Percentiles rank a stretch among this genome's conserved stretches.
Evolutionary conservation across 2,888 invertebrate genomes (phyloP).

Genomic region (Exephanes ischioxanthus): DNA sequence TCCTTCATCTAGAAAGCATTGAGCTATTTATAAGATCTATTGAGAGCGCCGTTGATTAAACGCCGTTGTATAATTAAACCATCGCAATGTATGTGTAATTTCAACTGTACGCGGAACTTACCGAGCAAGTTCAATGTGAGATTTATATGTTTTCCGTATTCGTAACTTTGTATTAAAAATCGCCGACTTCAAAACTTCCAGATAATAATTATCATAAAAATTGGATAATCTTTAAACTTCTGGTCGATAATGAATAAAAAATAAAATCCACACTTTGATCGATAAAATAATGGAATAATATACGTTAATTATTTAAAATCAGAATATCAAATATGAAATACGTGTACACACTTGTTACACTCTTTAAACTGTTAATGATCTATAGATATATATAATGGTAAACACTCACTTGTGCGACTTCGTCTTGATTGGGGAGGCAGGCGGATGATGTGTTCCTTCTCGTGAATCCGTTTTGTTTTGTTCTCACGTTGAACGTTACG

Average conservation of each 20-base stretch:
- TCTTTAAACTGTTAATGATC: background rate
- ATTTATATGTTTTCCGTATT: too few relatives aligned
- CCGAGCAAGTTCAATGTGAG: too few relatives aligned
- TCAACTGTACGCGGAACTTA: too few relatives aligned
- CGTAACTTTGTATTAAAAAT: too few relatives aligned
- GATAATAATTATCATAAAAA: too few relatives aligned
- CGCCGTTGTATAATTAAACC: too few relatives aligned
- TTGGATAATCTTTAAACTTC: too few relatives aligned
- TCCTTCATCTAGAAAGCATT: too few relatives aligned
- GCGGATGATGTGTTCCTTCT: background rate
- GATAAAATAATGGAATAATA: background rate
- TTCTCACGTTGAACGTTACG: background rate
- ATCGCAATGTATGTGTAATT: too few relatives aligned
- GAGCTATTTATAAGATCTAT: too few relatives aligned
- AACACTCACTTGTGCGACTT: slow-evolving; percentile 23
- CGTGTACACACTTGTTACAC: background rate
- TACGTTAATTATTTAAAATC: background rate
- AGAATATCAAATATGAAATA: background rate
- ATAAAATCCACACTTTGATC: background rate
- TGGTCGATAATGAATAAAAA: background rate
- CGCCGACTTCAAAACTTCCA: too few relatives aligned
- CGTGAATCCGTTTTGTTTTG: background rate
- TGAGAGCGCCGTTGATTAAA: too few relatives aligned
- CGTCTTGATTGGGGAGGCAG: background rate
- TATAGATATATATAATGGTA: background rate